Conservation (phyloP, 2,113 vertebrate genomes). For the Ciconia stormi region DNA sequence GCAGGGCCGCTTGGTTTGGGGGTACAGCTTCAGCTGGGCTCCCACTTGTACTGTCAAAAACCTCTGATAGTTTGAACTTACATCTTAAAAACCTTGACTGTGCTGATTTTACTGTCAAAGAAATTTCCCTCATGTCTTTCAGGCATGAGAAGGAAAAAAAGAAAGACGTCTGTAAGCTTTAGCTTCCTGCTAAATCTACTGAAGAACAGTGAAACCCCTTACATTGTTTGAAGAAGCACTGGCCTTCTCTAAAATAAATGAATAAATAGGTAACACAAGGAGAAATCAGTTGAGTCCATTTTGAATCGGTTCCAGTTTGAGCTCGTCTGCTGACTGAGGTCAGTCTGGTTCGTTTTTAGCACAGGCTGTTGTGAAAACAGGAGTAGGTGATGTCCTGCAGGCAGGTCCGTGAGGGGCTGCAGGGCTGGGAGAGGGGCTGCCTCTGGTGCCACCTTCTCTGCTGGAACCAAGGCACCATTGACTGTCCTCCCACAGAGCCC, state of each 20-base stretch:
- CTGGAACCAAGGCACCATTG: not conserved
- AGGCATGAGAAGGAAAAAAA: not conserved
- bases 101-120: not conserved
- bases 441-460: not conserved
- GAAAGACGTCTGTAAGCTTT: not conserved
- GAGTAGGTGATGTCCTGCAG: fast-evolving
- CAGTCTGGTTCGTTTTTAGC: not conserved
- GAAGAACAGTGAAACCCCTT: not conserved
- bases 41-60: not conserved
- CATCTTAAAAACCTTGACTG: not conserved
- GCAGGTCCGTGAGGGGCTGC: not conserved
- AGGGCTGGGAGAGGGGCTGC: not conserved
- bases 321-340: not conserved
- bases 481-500: no score
- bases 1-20: not conserved
- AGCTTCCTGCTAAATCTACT: not conserved
- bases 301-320: not conserved
- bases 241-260: not conserved
- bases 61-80: not conserved
- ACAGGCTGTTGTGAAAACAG: not conserved
- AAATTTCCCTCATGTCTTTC: not conserved
- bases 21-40: not conserved
- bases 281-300: not conserved
- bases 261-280: not conserved
- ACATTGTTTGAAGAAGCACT: not conserved